Conservation (phyloP, 1,140 invertebrate genomes). For the Oscheius sp. region DNA sequence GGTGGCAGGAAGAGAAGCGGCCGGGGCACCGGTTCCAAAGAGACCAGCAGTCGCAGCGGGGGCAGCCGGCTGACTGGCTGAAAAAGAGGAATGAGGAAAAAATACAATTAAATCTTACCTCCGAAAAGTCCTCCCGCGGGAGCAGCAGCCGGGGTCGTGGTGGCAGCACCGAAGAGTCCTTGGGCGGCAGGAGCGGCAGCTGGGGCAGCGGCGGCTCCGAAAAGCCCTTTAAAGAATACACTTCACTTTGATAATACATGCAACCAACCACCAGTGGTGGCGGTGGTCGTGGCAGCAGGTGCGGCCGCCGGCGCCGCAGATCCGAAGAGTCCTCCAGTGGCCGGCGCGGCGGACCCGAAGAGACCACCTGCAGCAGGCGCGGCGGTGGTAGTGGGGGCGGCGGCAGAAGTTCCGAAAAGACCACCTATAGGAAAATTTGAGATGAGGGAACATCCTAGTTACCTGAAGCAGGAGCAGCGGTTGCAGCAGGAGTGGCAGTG, state of each 20-base stretch:
- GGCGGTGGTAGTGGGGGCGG: neutral
- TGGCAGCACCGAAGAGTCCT: neutral
- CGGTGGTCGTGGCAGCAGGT: neutral
- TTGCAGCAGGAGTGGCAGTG: too few species aligned
- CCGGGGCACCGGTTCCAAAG: neutral
- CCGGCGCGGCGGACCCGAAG: neutral
- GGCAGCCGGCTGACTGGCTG: neutral
- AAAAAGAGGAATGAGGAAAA: too few species aligned
- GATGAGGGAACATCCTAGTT: too few species aligned
- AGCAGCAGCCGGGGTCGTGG: neutral
- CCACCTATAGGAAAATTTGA: neutral
- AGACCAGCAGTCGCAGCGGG: neutral
- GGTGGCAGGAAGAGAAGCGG: neutral
- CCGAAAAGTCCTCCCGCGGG: neutral
- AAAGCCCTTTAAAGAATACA: neutral
- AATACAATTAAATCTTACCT: too few species aligned
- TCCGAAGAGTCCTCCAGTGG: neutral
- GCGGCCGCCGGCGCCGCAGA: neutral
- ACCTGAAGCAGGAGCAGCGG: too few species aligned
- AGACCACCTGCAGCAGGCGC: neutral
- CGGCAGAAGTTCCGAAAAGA: neutral
- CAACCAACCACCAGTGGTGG: too few species aligned
- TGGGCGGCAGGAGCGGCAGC: neutral
- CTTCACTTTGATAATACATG: too few species aligned
- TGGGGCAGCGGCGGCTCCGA: neutral